Evolutionary conservation across 37 sponge, comb jelly and placozoan species (phyloP), one percentile per base, ranked within the genome.

Genomic region (Lycopodina hypogea): DNA sequence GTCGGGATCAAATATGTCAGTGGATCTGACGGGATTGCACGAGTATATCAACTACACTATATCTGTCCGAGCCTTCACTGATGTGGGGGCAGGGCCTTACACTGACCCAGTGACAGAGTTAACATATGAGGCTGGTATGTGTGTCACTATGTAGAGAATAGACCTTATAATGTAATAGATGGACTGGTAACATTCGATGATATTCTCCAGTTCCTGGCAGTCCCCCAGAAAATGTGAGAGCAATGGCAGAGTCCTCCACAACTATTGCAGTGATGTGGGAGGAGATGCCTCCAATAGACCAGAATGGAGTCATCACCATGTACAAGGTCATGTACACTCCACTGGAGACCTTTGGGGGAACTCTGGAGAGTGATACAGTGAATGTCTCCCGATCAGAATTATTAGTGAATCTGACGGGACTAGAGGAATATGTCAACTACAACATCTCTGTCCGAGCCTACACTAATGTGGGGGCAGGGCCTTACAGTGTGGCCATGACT

Each of bases 221-320:
- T 0, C 22, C 3, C 15, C 77, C 77, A 4, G 50, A 77, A 51
- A 77, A 63, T 41, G 77, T 77, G 17, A 29, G 30, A 24, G 50
- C 77, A 35, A 38, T n/a, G 0, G 48, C 24, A 21, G 4, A n/a
- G 0, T 77, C 77, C 1, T 62, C 77, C 28, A 77, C 65, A 33
- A 51, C 11, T 2, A 60, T 83, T 32, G 23, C 28, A 28, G 77
- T 83, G 19, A 42, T n/a, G 0, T 83, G 84, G 84, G 69, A 74
- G 24, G 55, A 1, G 17, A 69, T 76, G n/a, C 69, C 68, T 26
- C 12, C 3, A 23, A 40, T 40, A 0, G 38, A 64, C 24, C 53
- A 57, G 40, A 83, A 83, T 83, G 84, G 84, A 40, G 42, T 77
- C 60, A 83, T 83, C 75, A 83, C 21, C 12, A n/a, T n/a, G n/a